Conservation (phyloP, 1,140 invertebrate genomes). For the Stegodyphus dumicola region DNA sequence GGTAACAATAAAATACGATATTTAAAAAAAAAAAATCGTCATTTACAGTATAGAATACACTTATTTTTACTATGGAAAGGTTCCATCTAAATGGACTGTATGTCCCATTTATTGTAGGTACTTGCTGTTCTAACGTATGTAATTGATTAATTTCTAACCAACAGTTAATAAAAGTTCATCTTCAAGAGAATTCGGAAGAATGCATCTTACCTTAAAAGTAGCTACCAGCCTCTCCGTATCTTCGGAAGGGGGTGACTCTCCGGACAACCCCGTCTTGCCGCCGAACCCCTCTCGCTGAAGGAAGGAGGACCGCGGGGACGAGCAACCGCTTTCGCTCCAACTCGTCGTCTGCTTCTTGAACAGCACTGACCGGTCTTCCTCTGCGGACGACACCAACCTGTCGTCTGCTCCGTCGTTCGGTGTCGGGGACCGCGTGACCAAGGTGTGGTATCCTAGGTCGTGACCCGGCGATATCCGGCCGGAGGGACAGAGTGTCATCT, state of each 20-base stretch:
- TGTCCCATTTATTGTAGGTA: too few species aligned
- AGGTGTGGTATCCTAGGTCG: constrained; percentile 81
- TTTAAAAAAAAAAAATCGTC: too few species aligned
- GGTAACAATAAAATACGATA: too few species aligned
- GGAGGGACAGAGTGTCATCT: constrained; percentile 48
- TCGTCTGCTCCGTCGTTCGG: neutral
- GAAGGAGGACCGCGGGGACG: neutral
- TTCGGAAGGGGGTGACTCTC: neutral
- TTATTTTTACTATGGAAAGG: too few species aligned
- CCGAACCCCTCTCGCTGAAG: neutral
- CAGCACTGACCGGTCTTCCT: neutral
- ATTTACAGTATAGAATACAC: too few species aligned
- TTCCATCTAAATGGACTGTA: too few species aligned
- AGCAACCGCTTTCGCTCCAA: neutral
- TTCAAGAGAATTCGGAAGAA: neutral
- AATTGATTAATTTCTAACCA: too few species aligned
- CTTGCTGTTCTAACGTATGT: too few species aligned
- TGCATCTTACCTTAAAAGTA: constrained; percentile 48
- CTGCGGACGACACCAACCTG: neutral
- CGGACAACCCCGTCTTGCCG: constrained; percentile 4
- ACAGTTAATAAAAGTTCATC: too few species aligned
- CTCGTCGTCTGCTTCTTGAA: neutral
- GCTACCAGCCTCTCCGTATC: constrained; percentile 50
- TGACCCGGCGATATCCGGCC: constrained; percentile 71
- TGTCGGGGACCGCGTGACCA: constrained; percentile 71